Conservation (phyloP, 2,113 vertebrate genomes). For the Lonchura striata region DNA sequence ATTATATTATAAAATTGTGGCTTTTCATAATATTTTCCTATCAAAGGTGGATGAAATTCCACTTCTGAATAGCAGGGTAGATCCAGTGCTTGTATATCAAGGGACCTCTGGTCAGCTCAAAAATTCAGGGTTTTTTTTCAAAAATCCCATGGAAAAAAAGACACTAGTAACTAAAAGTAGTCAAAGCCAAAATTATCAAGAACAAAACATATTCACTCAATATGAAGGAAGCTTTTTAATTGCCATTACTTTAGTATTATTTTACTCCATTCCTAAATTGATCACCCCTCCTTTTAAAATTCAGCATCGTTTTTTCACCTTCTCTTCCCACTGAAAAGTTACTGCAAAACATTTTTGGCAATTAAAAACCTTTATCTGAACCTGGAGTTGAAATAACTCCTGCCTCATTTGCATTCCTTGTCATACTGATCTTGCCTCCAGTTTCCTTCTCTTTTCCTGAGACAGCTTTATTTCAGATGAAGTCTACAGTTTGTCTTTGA, state of each 20-base stretch:
- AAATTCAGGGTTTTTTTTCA: not conserved
- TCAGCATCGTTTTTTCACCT: not conserved
- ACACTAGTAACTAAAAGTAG: not conserved
- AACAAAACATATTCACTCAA: not conserved
- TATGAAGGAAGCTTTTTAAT: not conserved
- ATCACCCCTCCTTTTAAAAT: not conserved
- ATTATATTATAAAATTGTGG: fast-evolving
- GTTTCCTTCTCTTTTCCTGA: not conserved
- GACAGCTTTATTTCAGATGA: not conserved
- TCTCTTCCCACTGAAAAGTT: not conserved
- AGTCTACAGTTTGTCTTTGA: not conserved
- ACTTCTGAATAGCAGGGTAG: not conserved
- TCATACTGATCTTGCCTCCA: not conserved
- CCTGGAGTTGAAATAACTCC: not conserved
- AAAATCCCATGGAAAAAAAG: not conserved
- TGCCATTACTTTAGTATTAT: not conserved
- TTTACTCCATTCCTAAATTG: not conserved
- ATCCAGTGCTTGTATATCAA: not conserved
- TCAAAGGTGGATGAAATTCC: not conserved
- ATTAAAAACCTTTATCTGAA: not conserved
- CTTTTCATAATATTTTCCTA: not conserved
- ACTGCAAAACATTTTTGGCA: not conserved
- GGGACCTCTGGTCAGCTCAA: not conserved
- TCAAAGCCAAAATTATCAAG: not conserved
- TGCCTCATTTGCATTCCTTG: not conserved